Evolutionary conservation across 2,888 invertebrate genomes (phyloP), one percentile per base, ranked within the genome.

Genomic region (Eudasyphora cyanicolor): DNA sequence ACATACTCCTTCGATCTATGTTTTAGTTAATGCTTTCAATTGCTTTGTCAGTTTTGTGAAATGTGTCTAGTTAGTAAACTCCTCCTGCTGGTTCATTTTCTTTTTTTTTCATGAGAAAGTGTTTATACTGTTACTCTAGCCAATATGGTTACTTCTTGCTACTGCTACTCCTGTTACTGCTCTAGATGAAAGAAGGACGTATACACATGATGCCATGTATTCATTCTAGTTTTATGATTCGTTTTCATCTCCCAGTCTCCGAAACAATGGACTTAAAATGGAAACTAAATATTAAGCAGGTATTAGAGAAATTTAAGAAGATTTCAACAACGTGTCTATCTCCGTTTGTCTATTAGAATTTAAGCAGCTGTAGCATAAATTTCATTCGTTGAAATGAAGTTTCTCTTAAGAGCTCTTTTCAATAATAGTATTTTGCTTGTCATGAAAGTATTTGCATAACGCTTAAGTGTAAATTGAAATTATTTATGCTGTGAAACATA

Each of bases 1-100:
- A n/a, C 64, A 32, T 64, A 35, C 14, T 64, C 19, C 17, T 3
- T 51, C 7, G 45, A 5, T 6, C 29, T 29, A 38, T 57, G 74
- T 51, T 77, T 62, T 27, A 71, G 70, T 75, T 80, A 75, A 80
- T 80, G 75, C 54, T 77, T 80, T 80, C 80, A 80, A 80, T 71
- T 75, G 77, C 80, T 70, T 70, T 77, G 79, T 69, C 76, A 76
- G 73, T 24, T 79, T 60, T 82, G 54, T 54, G 62, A 70, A 77
- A 71, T 57, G 62, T 54, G 38, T 73, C 38, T 51, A 76, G 21
- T 10, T 60, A 49, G 42, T 62, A 60, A 45, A 45, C 29, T 54
- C 32, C 24, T 70, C n/a, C n/a, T n/a, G n/a, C n/a, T n/a, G n/a
- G n/a, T n/a, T n/a, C n/a, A n/a, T n/a, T n/a, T n/a, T n/a, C n/a